Evolutionary conservation across 92 coral and sea anemone species (phyloP).

Genomic region (Porites evermanni): DNA sequence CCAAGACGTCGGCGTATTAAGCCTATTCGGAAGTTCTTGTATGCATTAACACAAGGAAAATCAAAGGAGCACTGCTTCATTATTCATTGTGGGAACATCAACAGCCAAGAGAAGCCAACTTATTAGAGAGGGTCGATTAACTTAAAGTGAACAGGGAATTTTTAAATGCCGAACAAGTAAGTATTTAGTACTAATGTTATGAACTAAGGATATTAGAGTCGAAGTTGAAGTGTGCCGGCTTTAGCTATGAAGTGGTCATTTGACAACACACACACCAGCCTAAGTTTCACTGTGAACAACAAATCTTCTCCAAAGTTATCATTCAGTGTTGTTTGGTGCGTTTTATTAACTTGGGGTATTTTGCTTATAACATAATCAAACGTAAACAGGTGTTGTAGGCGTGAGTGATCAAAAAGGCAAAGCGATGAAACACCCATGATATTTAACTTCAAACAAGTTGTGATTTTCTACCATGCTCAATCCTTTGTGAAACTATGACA

Average conservation of each 20-base stretch:
- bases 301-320: neutral
- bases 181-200: neutral
- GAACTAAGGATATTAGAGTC: neutral
- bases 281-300: too few relatives aligned
- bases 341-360: neutral
- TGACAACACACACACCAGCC: too few relatives aligned
- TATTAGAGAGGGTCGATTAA: neutral
- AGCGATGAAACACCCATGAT: neutral
- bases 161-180: neutral
- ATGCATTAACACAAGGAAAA: neutral
- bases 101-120: neutral
- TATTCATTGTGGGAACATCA: neutral
- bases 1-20: slow-evolving; percentile 8
- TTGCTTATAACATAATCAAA: neutral
- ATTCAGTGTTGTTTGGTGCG: neutral
- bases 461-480: neutral
- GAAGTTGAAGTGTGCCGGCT: too few relatives aligned
- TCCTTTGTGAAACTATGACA: neutral
- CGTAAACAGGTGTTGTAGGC: neutral
- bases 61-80: neutral
- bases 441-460: neutral
- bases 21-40: slow-evolving; percentile 37
- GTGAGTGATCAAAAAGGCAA: neutral
- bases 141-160: neutral
- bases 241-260: too few relatives aligned